Base-by-base conservation (phyloP, 92 coral and sea anemone genomes). In the Metridium senile region DNA sequence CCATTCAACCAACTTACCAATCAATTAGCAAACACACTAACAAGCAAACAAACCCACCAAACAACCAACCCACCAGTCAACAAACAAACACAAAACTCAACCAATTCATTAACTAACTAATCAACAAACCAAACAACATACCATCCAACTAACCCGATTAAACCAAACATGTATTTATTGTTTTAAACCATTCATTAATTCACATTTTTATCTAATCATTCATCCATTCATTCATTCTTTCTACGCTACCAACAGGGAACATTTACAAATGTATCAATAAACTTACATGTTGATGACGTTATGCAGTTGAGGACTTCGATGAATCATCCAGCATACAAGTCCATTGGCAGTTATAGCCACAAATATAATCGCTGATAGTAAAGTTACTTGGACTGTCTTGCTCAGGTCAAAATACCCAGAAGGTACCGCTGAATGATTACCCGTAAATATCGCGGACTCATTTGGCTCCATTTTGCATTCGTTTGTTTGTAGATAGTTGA, bases 251-350 rank as follows among this genome's bases (percentile, higher is more conserved):
- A 54, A 2, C 3, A 54, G 61, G 61, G 3, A 17, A 2, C 61
- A 19, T n/a, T 3, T 3, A 54, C 3, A 54, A 22, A 54, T 9
- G 26, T n/a, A 17, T 3, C 9, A 17, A 27, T 61, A 8, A 21
- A 70, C 84, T 79, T 61, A 79, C 84, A 79, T 79, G 52, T 91
- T 88, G 58, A 91, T 82, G 49, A 88, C 93, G 11, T 92, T 91
- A 47, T 88, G 97, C 29, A 91, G 86, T 23, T 49, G 68, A 1
- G 93, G 74, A 53, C 70, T 82, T 80, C 84, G 79, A 76, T 91
- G 84, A 59, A 91, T 85, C 72, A 91, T 88, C 70, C 86, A 65
- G 72, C 97, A 91, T 11, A 91, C 90, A 4, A 88, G 46, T 3
- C 90, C 81, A 70, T 91, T 91, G 1, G 90, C 86, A 26, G 77